These are phyloP conservation scores for Nebria salina DNA, from an alignment of 2,888 invertebrate genomes.

Conservation along the genomic window DNA sequence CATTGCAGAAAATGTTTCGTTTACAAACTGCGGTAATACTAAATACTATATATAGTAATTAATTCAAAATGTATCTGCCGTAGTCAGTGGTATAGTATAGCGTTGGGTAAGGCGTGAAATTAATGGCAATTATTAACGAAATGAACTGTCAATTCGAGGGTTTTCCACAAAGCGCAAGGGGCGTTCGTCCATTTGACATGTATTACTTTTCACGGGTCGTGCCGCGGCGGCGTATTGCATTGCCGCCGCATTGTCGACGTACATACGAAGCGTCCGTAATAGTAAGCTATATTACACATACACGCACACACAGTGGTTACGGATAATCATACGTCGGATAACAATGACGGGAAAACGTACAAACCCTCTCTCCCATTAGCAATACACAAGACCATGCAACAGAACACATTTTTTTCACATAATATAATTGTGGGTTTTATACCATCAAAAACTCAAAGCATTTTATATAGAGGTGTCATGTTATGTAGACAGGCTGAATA, in stretches of 20 bases:
- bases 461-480: not conserved
- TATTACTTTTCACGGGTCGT: conserved; percentile 53
- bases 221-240: conserved; percentile 9
- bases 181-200: conserved; percentile 57
- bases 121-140: conserved; percentile 61
- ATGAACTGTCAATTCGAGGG: conserved; percentile 61
- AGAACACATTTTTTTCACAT: not conserved
- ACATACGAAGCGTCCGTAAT: not conserved
- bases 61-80: conserved; percentile 40
- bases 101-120: conserved; percentile 60
- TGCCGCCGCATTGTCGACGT: conserved; percentile 14
- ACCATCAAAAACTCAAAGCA: not conserved
- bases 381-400: conserved; percentile 8
- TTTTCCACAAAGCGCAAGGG: conserved; percentile 57
- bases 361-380: conserved; percentile 5
- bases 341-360: conserved; percentile 14
- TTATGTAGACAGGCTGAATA: not conserved
- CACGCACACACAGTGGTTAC: conserved; percentile 5
- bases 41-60: conserved; percentile 17
- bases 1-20: conserved; percentile 14
- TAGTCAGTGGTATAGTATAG: conserved; percentile 24
- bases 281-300: not conserved
- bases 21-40: conserved; percentile 33
- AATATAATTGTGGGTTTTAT: conserved; percentile 21
- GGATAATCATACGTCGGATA: conserved; percentile 14